phyloP scores from a whole-genome alignment of 2,113 vertebrate genomes.

The Pedetes capensis region DNA sequence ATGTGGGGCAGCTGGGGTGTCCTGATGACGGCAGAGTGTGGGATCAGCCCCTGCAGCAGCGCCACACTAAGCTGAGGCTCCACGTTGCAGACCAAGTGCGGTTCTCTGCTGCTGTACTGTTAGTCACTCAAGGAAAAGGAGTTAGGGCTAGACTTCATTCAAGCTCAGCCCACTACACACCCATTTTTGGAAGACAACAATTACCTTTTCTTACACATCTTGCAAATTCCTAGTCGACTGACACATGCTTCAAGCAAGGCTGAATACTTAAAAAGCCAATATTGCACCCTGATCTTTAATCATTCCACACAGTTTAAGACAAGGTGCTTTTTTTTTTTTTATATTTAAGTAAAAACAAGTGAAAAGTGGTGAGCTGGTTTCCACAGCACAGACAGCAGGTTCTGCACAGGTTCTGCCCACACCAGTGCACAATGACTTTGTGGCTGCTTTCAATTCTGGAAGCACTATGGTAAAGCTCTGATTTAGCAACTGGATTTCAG shows the following conservation, averaged over 20 bases:
- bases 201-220: background rate
- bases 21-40: background rate
- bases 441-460: background rate
- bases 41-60: background rate
- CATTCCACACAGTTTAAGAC: background rate
- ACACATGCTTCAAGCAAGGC: background rate
- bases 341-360: background rate
- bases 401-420: background rate
- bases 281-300: background rate
- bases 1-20: background rate
- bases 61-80: background rate
- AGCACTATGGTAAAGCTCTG: background rate
- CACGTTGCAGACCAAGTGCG: background rate
- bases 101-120: background rate
- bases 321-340: background rate
- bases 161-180: background rate
- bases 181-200: background rate
- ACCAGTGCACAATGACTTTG: background rate
- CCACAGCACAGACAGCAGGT: background rate
- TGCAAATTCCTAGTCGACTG: background rate
- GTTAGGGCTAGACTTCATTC: background rate
- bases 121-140: background rate
- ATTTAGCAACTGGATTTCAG: conserved; percentile 4
- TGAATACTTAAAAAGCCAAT: background rate
- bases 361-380: background rate